A percentile compares a stretch with the other conserved stretches of the same genome.
These are phyloP conservation scores for Sciurus vulgaris DNA, from an alignment of 2,797 vertebrate species.

Conservation along the genomic window DNA sequence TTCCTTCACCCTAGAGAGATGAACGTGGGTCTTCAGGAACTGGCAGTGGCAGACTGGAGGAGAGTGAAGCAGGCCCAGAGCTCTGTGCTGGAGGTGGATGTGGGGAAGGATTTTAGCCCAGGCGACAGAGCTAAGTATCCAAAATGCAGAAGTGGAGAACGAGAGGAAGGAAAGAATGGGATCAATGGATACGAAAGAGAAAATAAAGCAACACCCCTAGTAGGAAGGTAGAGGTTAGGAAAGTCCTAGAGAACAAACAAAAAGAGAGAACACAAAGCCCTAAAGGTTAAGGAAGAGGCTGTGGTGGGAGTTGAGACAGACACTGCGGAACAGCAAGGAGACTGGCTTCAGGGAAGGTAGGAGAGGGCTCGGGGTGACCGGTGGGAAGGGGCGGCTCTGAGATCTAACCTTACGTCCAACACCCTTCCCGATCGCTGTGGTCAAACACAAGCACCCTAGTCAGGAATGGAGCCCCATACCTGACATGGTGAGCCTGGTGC, in stretches of 20 bases:
- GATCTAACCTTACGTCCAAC: accelerated
- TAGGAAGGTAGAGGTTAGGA: neutral
- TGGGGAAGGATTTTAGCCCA: neutral
- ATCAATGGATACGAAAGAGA: neutral
- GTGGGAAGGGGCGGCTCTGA: neutral
- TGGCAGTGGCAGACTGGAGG: neutral
- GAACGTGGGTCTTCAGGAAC: neutral
- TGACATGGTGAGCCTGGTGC: conserved; percentile 75
- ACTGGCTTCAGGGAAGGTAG: accelerated
- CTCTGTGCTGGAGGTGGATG: neutral
- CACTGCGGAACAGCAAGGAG: accelerated
- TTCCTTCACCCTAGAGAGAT: neutral
- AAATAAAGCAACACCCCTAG: neutral
- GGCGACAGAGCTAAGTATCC: neutral
- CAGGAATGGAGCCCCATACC: conserved; percentile 42
- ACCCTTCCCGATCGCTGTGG: neutral
- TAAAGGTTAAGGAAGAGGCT: accelerated
- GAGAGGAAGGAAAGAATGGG: neutral
- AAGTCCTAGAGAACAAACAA: neutral
- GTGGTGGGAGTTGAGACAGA: accelerated
- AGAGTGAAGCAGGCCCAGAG: accelerated
- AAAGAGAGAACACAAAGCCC: neutral
- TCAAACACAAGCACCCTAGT: neutral
- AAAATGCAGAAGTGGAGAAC: neutral
- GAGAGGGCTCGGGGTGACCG: neutral